phyloP scores from a whole-genome alignment of 2,113 vertebrate species.

The Xyrauchen texanus region DNA sequence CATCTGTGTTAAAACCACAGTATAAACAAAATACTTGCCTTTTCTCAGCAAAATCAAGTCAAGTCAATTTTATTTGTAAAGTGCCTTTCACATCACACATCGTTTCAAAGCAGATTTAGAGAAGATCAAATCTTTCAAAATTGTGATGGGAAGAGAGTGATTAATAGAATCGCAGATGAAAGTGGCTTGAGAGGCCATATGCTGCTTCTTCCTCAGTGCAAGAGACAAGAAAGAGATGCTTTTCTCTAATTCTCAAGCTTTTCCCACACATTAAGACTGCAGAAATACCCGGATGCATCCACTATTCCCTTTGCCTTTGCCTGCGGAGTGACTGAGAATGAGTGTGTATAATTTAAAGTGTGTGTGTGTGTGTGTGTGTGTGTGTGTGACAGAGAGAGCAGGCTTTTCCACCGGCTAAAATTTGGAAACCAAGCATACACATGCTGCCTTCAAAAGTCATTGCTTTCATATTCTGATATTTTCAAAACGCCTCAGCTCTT shows the following conservation, averaged over 20 bases:
- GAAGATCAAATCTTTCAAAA: conserved; percentile 5
- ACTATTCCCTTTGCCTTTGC: conserved; percentile 12
- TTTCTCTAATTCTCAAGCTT: conserved; percentile 22
- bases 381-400: not conserved
- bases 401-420: conserved; percentile 14
- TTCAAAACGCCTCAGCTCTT: conserved; percentile 52
- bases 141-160: conserved; percentile 7
- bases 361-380: conserved; percentile 27
- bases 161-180: conserved; percentile 22
- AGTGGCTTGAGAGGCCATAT: conserved; percentile 12
- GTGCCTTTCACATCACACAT: too few species aligned
- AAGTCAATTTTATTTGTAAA: too few species aligned
- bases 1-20: not conserved
- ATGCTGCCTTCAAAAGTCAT: conserved; percentile 41
- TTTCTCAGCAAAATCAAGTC: too few species aligned
- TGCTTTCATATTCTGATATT: conserved; percentile 51
- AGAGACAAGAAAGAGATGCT: conserved; percentile 1
- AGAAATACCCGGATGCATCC: conserved; percentile 17
- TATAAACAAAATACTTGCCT: not conserved
- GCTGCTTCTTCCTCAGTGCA: conserved; percentile 12
- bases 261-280: not conserved
- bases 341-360: conserved; percentile 1
- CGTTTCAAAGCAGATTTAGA: too few species aligned
- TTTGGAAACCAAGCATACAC: conserved; percentile 39
- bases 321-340: not conserved